Base-by-base conservation (phyloP, 2,113 vertebrate genomes). In the Microtus oregoni region DNA sequence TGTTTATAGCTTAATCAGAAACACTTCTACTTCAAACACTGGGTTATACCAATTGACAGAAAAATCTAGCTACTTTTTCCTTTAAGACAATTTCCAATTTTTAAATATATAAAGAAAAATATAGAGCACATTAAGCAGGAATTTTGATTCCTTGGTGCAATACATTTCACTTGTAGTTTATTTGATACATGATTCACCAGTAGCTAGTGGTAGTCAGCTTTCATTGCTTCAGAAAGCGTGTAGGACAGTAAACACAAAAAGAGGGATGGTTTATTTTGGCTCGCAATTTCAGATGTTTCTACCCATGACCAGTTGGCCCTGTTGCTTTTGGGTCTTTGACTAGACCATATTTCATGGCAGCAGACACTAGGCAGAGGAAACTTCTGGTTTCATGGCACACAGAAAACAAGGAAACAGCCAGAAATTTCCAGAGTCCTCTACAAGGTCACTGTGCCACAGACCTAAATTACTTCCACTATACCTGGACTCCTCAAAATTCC, bases 111-210 rank as follows among this genome's bases (percentile, higher is more conserved):
- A 0, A 86, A 86, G 19, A 8, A 67, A 89, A 82, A 86, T 52
- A 72, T 12, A 63, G 9, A 41, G 26, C 72, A 2, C 10, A 17
- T 93, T 63, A 55, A 12, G 15, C 41, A 32, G 30, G 17, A 1
- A 79, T n/a, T 96, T 75, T 97, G 35, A 55, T 68, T 85, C 4
- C 20, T 30, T n/a, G 58, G 6, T 20, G 38, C 12, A 63, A 58
- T 83, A 50, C 61, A 91, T 91, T 91, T 89, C 22, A 91, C 11
- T 52, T 50, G 11, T 20, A 83, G 44, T 78, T 93, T 93, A 58
- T 78, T 79, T 22, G 67, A 89, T 28, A 41, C 17, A 26, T 5
- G n/a, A 9, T 78, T 58, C 44, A 85, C 89, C 61, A 12, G 9
- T 26, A 77, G 6, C 28, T 55, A 17, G 47, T 50, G 38, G 44